Base-by-base conservation (phyloP, 2,113 vertebrate genomes). In the Anhinga anhinga region DNA sequence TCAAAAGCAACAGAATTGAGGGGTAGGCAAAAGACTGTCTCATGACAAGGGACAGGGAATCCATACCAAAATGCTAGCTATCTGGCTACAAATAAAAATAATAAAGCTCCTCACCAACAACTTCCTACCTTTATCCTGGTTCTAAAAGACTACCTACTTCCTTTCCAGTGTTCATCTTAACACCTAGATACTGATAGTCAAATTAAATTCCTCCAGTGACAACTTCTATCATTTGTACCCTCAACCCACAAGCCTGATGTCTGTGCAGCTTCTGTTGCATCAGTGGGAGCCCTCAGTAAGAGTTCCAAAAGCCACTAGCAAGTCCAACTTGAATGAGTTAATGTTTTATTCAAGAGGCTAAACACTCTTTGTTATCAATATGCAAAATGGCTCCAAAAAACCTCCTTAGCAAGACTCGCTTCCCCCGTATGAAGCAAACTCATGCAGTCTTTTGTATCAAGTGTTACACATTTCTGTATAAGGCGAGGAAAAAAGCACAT, bases 21-120 rank as follows among this genome's bases (percentile, higher is more conserved):
- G 29, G 13, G 7, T 55, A 25, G 22, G 20, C 29, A 95, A 49
- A 90, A 69, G 13, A 69, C 18, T n/a, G 23, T 23, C 19, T 59
- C 14, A 8, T 0, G 0, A 49, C 14, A 81, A 90, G 7, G 13
- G 29, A 74, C 0, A 0, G 1, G 9, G 9, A 36, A 74, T 29
- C 23, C 2, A 0, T 38, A 59, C 10, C 52, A 76, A 79, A 82
- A 82, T 22, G 10, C 9, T 59, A 86, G 27, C 9, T 63, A 59
- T 66, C 55, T 70, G 17, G 6, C 47, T 79, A 82, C 32, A 74
- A 90, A 77, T 19, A 73, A 78, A 78, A 86, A 45, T 42, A 65
- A 42, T 16, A 56, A 17, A 93, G 13, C 9, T 82, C 44, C 13
- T 79, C 56, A 69, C 1, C 23, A 90, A 50, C 11, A 45, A 59